Conservation (phyloP, 2,797 vertebrate genomes). For the Gambelia wislizenii region DNA sequence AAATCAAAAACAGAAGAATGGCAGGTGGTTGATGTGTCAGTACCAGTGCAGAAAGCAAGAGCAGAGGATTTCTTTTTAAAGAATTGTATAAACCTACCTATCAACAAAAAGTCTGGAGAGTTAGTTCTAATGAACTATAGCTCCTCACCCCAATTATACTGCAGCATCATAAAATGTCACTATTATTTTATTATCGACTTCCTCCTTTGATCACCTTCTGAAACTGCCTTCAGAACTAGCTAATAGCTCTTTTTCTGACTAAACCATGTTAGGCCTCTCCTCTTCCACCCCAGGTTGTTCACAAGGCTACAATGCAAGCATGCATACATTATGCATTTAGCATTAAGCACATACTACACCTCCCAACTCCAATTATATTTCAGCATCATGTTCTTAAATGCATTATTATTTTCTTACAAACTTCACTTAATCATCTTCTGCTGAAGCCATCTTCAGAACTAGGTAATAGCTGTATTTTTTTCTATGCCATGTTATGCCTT, state of each 20-base stretch:
- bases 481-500: not conserved
- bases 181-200: too few relatives aligned
- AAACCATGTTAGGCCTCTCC: too few relatives aligned
- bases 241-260: too few relatives aligned
- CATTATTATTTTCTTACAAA: not conserved
- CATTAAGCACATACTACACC: too few relatives aligned
- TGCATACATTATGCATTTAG: too few relatives aligned
- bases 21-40: not conserved
- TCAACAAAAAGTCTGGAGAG: not conserved
- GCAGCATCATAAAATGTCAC: too few relatives aligned
- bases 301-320: too few relatives aligned
- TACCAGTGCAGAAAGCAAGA: not conserved
- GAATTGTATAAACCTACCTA: not conserved
- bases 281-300: too few relatives aligned
- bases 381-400: not conserved
- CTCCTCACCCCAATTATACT: too few relatives aligned
- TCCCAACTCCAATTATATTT: not conserved
- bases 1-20: slow-evolving; percentile 5
- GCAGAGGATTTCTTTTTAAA: not conserved
- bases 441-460: not conserved
- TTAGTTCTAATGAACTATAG: not conserved
- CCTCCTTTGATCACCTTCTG: too few relatives aligned
- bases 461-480: not conserved
- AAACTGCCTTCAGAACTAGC: too few relatives aligned
- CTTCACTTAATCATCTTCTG: not conserved